Evolutionary conservation across 2,797 vertebrate genomes (phyloP).

Genomic region (Odontamblyopus rebecca): DNA sequence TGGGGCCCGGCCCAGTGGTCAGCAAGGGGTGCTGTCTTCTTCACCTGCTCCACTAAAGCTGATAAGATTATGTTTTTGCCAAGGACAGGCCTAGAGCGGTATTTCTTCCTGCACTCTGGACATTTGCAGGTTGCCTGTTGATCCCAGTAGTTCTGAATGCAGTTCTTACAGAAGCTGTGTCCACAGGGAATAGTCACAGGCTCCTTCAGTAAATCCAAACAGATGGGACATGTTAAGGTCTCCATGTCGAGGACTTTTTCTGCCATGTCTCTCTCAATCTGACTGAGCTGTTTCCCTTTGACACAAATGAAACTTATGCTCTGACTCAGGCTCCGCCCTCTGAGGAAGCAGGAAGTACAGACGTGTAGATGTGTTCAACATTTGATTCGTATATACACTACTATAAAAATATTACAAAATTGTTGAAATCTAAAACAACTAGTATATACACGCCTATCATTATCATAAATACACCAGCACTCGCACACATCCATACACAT

Average conservation of each 20-base stretch:
- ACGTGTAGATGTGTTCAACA: too few species aligned
- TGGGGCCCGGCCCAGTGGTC: neutral
- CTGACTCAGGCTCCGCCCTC: neutral
- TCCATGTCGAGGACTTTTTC: neutral
- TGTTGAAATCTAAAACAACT: too few species aligned
- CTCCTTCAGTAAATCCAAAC: constrained; percentile 4
- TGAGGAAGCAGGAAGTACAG: neutral
- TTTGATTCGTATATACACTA: too few species aligned
- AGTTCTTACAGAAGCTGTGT: constrained; percentile 7
- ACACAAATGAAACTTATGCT: neutral
- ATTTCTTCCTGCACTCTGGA: neutral
- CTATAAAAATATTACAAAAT: too few species aligned
- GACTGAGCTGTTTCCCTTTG: neutral
- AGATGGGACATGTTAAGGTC: neutral
- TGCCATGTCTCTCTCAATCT: neutral
- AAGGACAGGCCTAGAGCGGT: neutral
- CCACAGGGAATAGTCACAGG: constrained; percentile 2
- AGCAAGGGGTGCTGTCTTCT: neutral
- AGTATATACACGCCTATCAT: too few species aligned
- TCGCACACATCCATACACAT: too few species aligned
- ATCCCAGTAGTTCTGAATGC: neutral
- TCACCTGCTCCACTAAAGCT: constrained; percentile 7
- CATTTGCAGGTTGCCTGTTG: neutral
- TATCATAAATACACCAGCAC: too few species aligned
- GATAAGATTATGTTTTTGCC: neutral